A percentile compares a stretch with the other conserved stretches of the same genome.
phyloP scores from a whole-genome alignment of 2,888 invertebrate species.

The Agrotis clavis region DNA sequence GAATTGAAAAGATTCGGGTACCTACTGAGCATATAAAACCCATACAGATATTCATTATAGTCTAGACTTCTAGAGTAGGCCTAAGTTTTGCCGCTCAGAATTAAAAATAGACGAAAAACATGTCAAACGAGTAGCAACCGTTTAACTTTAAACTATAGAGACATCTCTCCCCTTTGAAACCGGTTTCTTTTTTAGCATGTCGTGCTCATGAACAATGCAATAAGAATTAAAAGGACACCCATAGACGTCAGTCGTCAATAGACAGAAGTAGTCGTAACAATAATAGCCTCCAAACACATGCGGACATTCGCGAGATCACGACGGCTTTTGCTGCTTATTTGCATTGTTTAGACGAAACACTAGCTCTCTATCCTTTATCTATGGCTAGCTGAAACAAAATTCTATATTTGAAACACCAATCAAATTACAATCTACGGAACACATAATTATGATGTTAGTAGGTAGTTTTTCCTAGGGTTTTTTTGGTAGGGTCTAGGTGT shows the following conservation, averaged over 20 bases:
- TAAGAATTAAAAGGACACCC: not conserved
- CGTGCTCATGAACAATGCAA: slow-evolving; percentile 12
- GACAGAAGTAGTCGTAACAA: not conserved
- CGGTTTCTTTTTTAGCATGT: not conserved
- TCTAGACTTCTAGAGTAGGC: not conserved
- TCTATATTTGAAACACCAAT: no score
- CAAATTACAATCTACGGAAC: no score
- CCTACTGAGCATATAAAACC: not conserved
- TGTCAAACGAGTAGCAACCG: not conserved
- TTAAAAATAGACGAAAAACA: not conserved
- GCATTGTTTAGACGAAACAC: slow-evolving; percentile 23
- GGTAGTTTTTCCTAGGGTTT: no score
- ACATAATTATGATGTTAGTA: no score
- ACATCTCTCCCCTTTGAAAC: not conserved
- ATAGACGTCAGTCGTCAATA: not conserved
- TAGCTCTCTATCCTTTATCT: slow-evolving; percentile 4
- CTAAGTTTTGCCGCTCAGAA: not conserved
- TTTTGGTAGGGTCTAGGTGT: no score
- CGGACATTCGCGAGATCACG: not conserved
- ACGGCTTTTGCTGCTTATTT: slow-evolving; percentile 17
- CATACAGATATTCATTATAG: not conserved
- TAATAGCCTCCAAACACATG: slow-evolving; percentile 30
- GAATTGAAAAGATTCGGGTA: not conserved
- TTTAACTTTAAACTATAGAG: not conserved
- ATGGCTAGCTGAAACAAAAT: not conserved